phyloP scores from a whole-genome alignment of 1,140 invertebrate genomes.

The Bombyx mori region DNA sequence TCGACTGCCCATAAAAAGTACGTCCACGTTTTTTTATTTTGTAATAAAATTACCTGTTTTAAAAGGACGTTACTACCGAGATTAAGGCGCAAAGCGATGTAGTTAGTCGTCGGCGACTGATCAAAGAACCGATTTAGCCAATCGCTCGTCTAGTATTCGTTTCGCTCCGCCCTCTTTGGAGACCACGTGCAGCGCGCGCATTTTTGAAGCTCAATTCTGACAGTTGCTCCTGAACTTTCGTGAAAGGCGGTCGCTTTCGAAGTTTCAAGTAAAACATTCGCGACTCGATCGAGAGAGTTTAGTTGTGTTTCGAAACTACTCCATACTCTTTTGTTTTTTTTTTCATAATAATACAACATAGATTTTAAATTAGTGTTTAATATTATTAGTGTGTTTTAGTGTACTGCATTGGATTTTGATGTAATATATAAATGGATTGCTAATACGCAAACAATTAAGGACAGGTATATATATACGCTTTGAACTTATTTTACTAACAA shows the following conservation, averaged over 20 bases:
- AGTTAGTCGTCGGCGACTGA: conserved; percentile 63
- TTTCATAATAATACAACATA: no score
- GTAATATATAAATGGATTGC: no score
- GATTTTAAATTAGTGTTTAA: no score
- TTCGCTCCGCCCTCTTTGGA: conserved; percentile 40
- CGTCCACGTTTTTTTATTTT: conserved; percentile 42
- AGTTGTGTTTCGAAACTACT: no score
- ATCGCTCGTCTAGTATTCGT: conserved; percentile 24
- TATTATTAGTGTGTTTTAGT: no score
- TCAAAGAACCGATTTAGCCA: conserved; percentile 52
- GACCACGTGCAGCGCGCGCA: conserved; percentile 65
- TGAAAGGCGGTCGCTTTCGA: conserved; percentile 13
- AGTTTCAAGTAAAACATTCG: conserved; percentile 12
- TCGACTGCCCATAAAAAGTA: conserved; percentile 49
- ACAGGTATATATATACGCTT: no score
- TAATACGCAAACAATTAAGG: no score
- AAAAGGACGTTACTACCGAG: conserved; percentile 67
- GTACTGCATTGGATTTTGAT: no score
- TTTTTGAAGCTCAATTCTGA: conserved; percentile 25
- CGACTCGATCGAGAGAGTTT: conserved; percentile 3
- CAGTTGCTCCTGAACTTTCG: conserved; percentile 38
- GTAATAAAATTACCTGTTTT: conserved; percentile 69
- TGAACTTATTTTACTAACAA: no score
- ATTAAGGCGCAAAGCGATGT: conserved; percentile 65
- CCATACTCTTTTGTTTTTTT: no score